Percentiles rank a stretch among this genome's conserved stretches.
phyloP scores from a whole-genome alignment of 2,113 vertebrate species.

The Cyprinodon tularosa region DNA sequence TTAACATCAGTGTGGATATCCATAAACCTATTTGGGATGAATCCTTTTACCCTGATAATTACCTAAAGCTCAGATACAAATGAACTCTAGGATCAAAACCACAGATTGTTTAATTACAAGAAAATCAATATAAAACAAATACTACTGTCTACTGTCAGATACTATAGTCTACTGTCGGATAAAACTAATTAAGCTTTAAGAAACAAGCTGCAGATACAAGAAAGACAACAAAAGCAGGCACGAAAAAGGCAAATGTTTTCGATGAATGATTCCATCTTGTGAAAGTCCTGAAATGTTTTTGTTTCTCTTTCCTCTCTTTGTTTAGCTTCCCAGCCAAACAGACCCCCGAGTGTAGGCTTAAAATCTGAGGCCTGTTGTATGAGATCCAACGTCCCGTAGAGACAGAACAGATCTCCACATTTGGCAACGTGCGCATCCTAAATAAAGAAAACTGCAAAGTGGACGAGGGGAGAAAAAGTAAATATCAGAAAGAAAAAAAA shows the following conservation, averaged over 20 bases:
- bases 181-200: neutral
- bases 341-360: slow-evolving; percentile 37
- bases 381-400: slow-evolving; percentile 61
- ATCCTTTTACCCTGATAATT: neutral
- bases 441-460: slow-evolving; percentile 36
- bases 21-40: neutral
- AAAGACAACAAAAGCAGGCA: slow-evolving; percentile 16
- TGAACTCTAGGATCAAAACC: neutral
- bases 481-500: too few species aligned
- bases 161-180: neutral
- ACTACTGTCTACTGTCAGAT: neutral
- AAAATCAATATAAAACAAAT: neutral
- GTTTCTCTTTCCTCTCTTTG: slow-evolving; percentile 60
- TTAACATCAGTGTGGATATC: neutral
- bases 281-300: slow-evolving; percentile 21
- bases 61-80: neutral
- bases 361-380: slow-evolving; percentile 62
- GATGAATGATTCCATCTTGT: slow-evolving; percentile 25
- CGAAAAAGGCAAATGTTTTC: slow-evolving; percentile 35
- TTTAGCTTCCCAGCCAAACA: slow-evolving; percentile 58
- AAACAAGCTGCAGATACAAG: neutral
- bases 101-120: neutral
- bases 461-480: neutral
- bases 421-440: slow-evolving; percentile 63
- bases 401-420: slow-evolving; percentile 59